phyloP scores from a whole-genome alignment of 2,113 vertebrate genomes.

The Benitochromis conjunctus region DNA sequence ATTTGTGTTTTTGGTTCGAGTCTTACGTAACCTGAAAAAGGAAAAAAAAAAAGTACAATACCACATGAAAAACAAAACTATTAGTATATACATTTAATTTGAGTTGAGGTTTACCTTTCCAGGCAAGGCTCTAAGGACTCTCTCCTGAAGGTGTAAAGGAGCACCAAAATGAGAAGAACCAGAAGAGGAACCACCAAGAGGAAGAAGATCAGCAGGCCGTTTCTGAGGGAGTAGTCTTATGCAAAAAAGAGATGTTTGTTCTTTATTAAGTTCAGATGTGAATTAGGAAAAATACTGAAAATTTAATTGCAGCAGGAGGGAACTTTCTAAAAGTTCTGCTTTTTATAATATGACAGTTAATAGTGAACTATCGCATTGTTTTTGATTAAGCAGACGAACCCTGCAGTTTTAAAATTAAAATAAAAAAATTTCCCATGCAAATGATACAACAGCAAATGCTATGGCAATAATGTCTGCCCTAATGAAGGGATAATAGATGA shows the following conservation, averaged over 20 bases:
- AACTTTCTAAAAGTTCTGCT: neutral
- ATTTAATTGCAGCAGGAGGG: neutral
- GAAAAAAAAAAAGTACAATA: neutral
- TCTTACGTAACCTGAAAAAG: slow-evolving; percentile 32
- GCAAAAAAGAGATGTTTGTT: neutral
- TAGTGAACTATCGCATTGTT: neutral
- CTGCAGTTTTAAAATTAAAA: neutral
- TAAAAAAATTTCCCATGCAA: neutral
- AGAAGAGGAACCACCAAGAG: slow-evolving; percentile 78
- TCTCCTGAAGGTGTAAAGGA: slow-evolving; percentile 69
- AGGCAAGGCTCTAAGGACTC: slow-evolving; percentile 51
- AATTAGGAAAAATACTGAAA: neutral
- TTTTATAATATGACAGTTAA: neutral
- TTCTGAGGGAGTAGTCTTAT: slow-evolving; percentile 81
- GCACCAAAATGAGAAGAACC: slow-evolving; percentile 51
- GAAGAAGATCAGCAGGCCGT: slow-evolving; percentile 87
- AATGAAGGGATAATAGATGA: neutral
- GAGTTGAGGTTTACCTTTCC: slow-evolving; percentile 23
- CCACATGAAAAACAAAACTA: neutral
- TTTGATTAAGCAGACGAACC: neutral
- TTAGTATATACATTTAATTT: neutral
- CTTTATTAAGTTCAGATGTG: neutral
- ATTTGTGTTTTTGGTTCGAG: neutral
- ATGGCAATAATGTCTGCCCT: neutral
- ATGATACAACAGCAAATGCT: neutral